Evolutionary conservation across 35 echinoderm and acorn worm genomes (phyloP).

Genomic region (Apostichopus japonicus): DNA sequence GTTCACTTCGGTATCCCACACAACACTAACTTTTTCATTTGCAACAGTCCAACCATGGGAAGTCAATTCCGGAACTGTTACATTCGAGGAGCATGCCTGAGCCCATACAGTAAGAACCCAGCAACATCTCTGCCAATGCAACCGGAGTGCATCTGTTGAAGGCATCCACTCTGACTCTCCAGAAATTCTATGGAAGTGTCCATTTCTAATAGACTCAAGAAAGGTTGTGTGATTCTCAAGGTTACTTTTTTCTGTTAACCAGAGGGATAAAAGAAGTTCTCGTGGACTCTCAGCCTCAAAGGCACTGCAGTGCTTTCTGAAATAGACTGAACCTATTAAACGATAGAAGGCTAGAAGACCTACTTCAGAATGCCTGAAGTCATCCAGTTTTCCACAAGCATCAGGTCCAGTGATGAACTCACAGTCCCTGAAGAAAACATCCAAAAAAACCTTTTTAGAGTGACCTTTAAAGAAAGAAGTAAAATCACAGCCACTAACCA

Average conservation of each 20-base stretch:
- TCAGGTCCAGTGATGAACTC: constrained; percentile 38
- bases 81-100: neutral
- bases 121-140: constrained; percentile 41
- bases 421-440: constrained; percentile 28
- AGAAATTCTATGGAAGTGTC: constrained; percentile 52
- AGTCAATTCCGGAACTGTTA: constrained; percentile 11
- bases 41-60: constrained; percentile 16
- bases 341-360: constrained; percentile 50
- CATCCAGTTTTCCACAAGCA: neutral
- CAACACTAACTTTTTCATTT: constrained; percentile 20
- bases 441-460: neutral
- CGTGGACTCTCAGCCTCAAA: neutral
- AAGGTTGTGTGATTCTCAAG: neutral
- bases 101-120: neutral
- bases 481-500: constrained; percentile 53
- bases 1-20: constrained; percentile 66
- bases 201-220: constrained; percentile 42
- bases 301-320: constrained; percentile 39
- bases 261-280: neutral
- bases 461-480: constrained; percentile 28
- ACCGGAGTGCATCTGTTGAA: constrained; percentile 8
- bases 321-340: constrained; percentile 49
- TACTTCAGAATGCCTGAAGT: neutral
- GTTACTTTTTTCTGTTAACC: neutral
- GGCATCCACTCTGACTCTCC: constrained; percentile 37